Evolutionary conservation across 1,140 invertebrate species (phyloP), one percentile per base, ranked within the genome.

Genomic region (Pissodes strobi): DNA sequence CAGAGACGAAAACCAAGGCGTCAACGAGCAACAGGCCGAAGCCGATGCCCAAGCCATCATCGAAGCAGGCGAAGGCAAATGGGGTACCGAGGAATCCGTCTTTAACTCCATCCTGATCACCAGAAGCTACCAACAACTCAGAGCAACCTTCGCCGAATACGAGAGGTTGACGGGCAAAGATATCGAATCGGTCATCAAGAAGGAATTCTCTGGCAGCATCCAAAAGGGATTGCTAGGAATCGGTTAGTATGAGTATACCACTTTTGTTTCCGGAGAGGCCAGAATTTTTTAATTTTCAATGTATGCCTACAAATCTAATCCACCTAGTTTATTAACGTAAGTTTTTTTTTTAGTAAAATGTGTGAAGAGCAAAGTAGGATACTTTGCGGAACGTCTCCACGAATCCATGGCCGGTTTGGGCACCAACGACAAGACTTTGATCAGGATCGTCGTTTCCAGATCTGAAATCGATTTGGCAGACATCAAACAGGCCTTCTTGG

Each of bases 401-500:
- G 87, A 93, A 39, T 88, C 91, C 41, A 95, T 98, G 93, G 89
- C 90, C 68, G 92, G 92, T 39, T 68, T 92, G 70, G 93, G 93
- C 34, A 97, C 93, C 22, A 92, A 92, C 70, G 93, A 97, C 78
- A 89, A 91, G 69, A 91, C 90, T 51, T 80, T 97, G 30, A 95
- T 96, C 69, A 88, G 94, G 72, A 91, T 97, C 61, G 80, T 96
- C 58, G 92, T 95, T 9, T 91, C 92, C 66, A 88, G 94, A 73
- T 93, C 90, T 68, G 94, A 97, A 83, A 92, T 95, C 65, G 94
- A 97, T 80, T 84, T 97, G 75, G 92, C 89, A 27, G 89, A 93
- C 74, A 94, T 97, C 70, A 95, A 95, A 76, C 87, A 91, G 72
- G 91, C 92, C 51, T 95, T 93, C 80, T 83, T 91, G 72, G 87